These are phyloP conservation scores for Acanthococcus lagerstroemiae DNA, from an alignment of 2,888 invertebrate species.

Conservation along the genomic window DNA sequence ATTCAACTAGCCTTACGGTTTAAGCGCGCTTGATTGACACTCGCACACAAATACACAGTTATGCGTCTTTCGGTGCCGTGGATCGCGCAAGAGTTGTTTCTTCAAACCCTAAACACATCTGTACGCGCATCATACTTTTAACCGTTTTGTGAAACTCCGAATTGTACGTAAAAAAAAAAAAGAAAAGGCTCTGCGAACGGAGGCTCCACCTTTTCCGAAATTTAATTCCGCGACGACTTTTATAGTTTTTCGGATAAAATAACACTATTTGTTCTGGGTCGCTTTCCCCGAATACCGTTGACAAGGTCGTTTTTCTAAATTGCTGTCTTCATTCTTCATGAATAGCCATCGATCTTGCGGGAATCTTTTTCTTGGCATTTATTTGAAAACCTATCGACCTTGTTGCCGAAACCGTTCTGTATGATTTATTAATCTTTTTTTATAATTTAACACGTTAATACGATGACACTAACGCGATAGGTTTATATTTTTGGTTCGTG, in stretches of 20 bases:
- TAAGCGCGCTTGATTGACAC: constrained; percentile 28
- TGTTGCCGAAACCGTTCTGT: constrained; percentile 9
- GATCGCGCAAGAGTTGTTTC: constrained; percentile 24
- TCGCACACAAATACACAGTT: constrained; percentile 30
- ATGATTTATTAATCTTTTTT: not conserved
- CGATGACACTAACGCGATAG: constrained; percentile 23
- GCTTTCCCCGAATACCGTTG: constrained; percentile 25
- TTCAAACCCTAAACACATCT: constrained; percentile 3
- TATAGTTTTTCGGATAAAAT: constrained; percentile 27
- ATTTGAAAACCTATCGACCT: constrained; percentile 30
- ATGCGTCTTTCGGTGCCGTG: constrained; percentile 29
- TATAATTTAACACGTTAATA: constrained; percentile 23
- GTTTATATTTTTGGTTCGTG: constrained; percentile 7
- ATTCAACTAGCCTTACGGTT: constrained; percentile 11
- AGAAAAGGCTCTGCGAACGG: not conserved
- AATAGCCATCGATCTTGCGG: constrained; percentile 29
- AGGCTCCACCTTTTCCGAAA: constrained; percentile 24
- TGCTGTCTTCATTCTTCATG: constrained; percentile 26
- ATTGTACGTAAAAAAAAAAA: constrained; percentile 13
- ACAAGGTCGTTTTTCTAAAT: constrained; percentile 28
- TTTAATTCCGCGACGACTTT: constrained; percentile 27
- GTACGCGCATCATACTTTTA: constrained; percentile 23
- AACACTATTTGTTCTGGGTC: constrained; percentile 26
- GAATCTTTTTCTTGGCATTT: constrained; percentile 30
- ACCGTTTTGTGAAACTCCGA: constrained; percentile 17